Evolutionary conservation across 1,140 invertebrate genomes (phyloP), one percentile per base, ranked within the genome.

Genomic region (Penaeus chinensis): DNA sequence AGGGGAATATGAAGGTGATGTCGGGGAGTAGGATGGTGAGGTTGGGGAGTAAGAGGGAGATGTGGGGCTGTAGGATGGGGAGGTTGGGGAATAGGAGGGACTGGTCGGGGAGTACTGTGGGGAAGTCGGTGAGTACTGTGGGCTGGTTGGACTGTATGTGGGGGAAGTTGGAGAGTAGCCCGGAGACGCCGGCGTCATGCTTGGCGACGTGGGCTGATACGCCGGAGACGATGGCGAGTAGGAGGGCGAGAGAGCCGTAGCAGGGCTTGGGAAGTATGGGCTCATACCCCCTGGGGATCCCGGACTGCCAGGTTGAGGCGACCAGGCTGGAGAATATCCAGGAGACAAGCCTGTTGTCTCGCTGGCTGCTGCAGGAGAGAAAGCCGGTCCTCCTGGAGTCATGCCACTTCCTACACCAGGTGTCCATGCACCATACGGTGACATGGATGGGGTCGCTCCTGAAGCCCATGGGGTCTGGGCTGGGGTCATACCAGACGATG

Each of bases 371-470:
- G 96, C 97, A 10, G 99, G 98, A n/a, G 99, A 99, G 92, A 99
- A 99, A 54, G 97, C 97, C 4, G 98, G 97, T 32, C 96, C 97
- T 79, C 97, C 97, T 0, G 98, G 98, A 13, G 98, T 99, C 97
- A 99, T 99, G 79, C 96, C 97, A 92, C 96, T 97, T 78, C 95
- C 96, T 90, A 97, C 93, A 87, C 94, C 94, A 91, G 97, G 97
- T 83, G 96, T 97, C 95, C 97, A 98, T 89, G 95, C 95, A 74
- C 94, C 94, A 37, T 91, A 90, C 0, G 91, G 92, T 98, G 99
- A 79, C 84, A 86, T 86, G 22, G 95, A 95, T 42, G 98, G 98
- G 54, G 98, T 99, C 20, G 95, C 95, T 88, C 96, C 97, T 88
- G 95, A 95, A 78, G 94, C 95, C 98, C 98, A 99, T 1, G 98